These are phyloP conservation scores for Acridotheres tristis DNA, from an alignment of 2,797 vertebrate genomes.

Conservation along the genomic window DNA sequence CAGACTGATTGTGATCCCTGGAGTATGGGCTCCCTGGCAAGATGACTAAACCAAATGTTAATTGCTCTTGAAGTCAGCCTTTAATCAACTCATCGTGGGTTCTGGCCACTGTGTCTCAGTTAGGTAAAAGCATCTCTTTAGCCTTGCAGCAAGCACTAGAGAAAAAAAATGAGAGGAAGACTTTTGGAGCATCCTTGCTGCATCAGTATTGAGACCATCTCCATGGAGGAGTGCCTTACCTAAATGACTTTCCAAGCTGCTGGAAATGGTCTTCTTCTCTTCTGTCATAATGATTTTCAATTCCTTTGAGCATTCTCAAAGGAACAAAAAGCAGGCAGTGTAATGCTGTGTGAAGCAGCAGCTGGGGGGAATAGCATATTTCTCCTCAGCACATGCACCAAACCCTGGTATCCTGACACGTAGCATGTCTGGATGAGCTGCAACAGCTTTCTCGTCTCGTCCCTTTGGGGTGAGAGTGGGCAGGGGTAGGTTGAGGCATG, in stretches of 20 bases:
- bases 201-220: not conserved
- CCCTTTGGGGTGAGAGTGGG: not conserved
- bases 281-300: not conserved
- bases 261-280: not conserved
- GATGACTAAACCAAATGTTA: slow-evolving; percentile 51
- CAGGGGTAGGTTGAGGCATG: not conserved
- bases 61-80: slow-evolving; percentile 53
- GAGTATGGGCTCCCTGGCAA: slow-evolving; percentile 32
- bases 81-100: slow-evolving; percentile 33
- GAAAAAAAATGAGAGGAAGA: not conserved
- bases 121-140: slow-evolving; percentile 9
- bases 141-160: not conserved
- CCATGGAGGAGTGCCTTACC: not conserved
- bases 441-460: not conserved
- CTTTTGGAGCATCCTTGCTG: not conserved
- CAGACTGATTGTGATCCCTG: slow-evolving; percentile 1
- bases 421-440: not conserved
- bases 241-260: not conserved
- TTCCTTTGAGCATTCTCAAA: not conserved
- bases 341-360: not conserved
- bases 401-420: accelerated
- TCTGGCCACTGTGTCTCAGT: not conserved
- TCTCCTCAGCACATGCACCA: not conserved
- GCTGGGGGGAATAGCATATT: not conserved
- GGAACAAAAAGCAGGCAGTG: not conserved